These are phyloP conservation scores for Phortica magna DNA, from an alignment of 2,888 invertebrate genomes.

Conservation along the genomic window DNA sequence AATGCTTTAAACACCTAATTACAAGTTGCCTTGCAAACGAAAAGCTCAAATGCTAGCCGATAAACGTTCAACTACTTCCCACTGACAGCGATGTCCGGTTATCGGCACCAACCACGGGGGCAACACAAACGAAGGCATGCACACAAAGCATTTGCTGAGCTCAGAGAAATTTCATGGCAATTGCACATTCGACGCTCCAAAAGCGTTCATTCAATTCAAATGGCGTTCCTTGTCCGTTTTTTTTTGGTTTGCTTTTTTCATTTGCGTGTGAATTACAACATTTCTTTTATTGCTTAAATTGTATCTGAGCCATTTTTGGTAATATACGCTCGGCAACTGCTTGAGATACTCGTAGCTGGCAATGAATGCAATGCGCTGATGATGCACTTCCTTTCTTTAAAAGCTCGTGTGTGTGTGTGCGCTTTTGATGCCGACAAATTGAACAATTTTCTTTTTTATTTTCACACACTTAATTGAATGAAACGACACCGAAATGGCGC, in stretches of 20 bases:
- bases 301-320: constrained; percentile 19
- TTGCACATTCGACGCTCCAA: not conserved
- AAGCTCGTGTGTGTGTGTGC: not conserved
- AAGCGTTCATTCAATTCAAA: not conserved
- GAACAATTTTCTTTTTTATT: not conserved
- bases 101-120: not conserved
- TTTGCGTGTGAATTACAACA: constrained; percentile 16
- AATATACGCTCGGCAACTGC: constrained; percentile 23
- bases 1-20: too few species aligned
- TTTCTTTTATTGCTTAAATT: not conserved
- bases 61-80: not conserved
- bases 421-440: not conserved
- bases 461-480: constrained; percentile 61
- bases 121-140: not conserved
- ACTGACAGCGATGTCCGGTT: not conserved
- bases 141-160: constrained; percentile 11
- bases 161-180: not conserved
- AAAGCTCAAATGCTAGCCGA: not conserved
- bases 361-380: constrained; percentile 68
- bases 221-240: not conserved
- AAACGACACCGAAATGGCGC: constrained; percentile 57
- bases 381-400: constrained; percentile 66
- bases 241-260: not conserved
- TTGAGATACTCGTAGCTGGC: not conserved
- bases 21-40: too few species aligned